Conservation (phyloP, 1,140 invertebrate genomes). For the Zaprionus davidi region DNA sequence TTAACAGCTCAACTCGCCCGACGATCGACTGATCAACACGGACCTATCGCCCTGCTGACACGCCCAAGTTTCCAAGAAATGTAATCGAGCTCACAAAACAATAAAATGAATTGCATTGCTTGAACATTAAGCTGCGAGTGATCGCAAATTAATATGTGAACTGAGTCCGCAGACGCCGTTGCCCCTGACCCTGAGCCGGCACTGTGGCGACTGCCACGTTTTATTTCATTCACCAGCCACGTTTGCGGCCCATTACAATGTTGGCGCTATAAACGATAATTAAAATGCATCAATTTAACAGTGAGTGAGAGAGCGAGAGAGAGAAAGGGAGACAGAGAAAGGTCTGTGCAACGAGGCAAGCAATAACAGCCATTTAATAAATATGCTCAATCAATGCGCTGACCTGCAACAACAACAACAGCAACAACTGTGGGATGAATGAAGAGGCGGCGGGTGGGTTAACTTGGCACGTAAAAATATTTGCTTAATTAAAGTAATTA, state of each 20-base stretch:
- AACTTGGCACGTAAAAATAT: constrained; percentile 71
- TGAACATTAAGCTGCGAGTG: not conserved
- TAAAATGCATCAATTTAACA: constrained; percentile 78
- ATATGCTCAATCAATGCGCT: constrained; percentile 76
- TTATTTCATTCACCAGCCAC: not conserved
- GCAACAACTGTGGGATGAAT: not conserved
- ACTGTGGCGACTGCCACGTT: not conserved
- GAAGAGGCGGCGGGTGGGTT: not conserved
- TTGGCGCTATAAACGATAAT: constrained; percentile 68
- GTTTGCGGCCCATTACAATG: constrained; percentile 10
- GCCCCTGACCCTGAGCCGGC: not conserved
- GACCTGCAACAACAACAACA: constrained; percentile 30
- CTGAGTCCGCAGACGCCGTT: not conserved
- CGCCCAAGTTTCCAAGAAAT: not conserved
- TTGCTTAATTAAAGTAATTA: constrained; percentile 83
- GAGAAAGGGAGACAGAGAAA: not conserved
- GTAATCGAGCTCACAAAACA: constrained; percentile 37
- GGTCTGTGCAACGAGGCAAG: constrained; percentile 27
- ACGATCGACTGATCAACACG: not conserved
- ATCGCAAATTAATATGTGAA: not conserved
- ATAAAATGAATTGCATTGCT: constrained; percentile 14
- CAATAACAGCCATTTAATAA: constrained; percentile 79
- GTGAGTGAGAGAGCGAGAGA: not conserved
- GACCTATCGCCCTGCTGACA: not conserved
- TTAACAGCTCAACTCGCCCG: not conserved